Evolutionary conservation across 2,888 invertebrate genomes (phyloP).

Genomic region (Epinotia ramella): DNA sequence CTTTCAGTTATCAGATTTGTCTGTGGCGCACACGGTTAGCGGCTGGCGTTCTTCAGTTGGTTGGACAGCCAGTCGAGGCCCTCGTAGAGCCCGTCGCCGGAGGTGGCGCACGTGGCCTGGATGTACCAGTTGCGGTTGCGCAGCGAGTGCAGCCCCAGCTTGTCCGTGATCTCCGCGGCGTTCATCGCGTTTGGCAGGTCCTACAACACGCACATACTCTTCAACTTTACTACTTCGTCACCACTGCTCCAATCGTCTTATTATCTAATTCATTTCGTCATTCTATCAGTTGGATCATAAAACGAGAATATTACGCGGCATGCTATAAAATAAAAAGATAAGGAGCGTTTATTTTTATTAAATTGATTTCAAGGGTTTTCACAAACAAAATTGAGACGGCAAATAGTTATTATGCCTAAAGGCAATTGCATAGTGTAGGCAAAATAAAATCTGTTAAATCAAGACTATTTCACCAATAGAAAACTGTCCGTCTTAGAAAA

Average conservation of each 20-base stretch:
- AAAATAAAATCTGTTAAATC: no score
- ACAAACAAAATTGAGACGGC: no score
- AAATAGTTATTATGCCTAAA: no score
- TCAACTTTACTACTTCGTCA: not conserved
- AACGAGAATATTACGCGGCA: not conserved
- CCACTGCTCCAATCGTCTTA: not conserved
- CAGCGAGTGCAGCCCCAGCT: conserved; percentile 98
- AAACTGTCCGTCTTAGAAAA: no score
- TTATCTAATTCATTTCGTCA: not conserved
- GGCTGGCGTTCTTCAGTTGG: conserved; percentile 99
- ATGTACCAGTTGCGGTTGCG: conserved; percentile 99
- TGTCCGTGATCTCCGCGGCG: conserved; percentile 99
- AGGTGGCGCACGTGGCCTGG: conserved; percentile 99
- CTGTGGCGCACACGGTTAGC: conserved; percentile 88
- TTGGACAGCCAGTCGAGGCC: conserved; percentile 99
- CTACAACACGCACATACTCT: conserved; percentile 80
- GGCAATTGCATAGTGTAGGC: no score
- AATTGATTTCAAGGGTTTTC: no score
- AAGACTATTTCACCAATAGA: no score
- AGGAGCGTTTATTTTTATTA: no score
- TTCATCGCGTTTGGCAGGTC: conserved; percentile 99
- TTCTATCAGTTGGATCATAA: no score
- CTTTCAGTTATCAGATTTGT: conserved; percentile 81
- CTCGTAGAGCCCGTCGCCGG: conserved; percentile 99
- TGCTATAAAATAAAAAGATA: not conserved